Evolutionary conservation across 1,140 invertebrate species (phyloP).

Genomic region (Papilio polyxenes): DNA sequence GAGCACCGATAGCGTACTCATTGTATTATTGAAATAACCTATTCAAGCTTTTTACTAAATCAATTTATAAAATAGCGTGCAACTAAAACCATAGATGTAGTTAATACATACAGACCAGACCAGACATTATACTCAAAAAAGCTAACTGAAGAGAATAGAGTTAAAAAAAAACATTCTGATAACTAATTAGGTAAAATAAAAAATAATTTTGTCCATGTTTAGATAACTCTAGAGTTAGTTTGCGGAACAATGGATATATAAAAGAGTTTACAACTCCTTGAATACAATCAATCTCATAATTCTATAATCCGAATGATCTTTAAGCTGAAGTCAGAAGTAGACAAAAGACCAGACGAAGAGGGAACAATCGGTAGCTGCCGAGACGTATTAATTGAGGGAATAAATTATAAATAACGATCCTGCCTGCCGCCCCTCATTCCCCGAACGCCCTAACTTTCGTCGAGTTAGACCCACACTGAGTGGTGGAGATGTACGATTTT

Average conservation of each 20-base stretch:
- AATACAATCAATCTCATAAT: conserved; percentile 32
- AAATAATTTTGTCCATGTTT: background rate
- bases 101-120: too few relatives aligned
- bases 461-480: conserved; percentile 21
- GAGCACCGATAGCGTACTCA: background rate
- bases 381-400: conserved; percentile 66
- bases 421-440: conserved; percentile 42
- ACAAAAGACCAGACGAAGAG: conserved; percentile 41
- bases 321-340: conserved; percentile 27
- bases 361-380: conserved; percentile 43
- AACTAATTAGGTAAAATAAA: background rate
- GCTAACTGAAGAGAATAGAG: too few relatives aligned
- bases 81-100: too few relatives aligned
- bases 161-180: too few relatives aligned
- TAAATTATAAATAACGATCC: conserved; percentile 66
- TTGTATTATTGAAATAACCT: background rate
- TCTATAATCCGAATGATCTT: conserved; percentile 35
- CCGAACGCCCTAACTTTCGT: conserved; percentile 21
- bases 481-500: background rate
- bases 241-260: background rate
- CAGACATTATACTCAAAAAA: too few relatives aligned
- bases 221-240: background rate
- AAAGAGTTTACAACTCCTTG: conserved; percentile 5
- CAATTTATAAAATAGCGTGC: background rate
- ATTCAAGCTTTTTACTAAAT: background rate